A percentile compares a stretch with the other conserved stretches of the same genome.
Conservation (phyloP, 2,888 invertebrate genomes). For the Augiades crinisus region DNA sequence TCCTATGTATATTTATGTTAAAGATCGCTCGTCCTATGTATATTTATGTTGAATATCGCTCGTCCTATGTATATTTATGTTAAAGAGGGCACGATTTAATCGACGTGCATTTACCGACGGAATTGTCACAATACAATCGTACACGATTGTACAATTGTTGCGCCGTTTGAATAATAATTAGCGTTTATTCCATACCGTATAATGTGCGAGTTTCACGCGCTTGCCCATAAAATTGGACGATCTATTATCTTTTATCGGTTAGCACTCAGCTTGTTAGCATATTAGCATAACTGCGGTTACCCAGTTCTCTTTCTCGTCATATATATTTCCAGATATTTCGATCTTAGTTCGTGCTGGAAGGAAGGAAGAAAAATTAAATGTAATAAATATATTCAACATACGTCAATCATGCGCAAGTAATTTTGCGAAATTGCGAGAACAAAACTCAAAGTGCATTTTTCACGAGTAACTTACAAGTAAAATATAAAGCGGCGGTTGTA, state of each 20-base stretch:
- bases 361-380: too few species aligned
- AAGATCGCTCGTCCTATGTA: not conserved
- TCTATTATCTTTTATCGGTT: constrained; percentile 12
- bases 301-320: too few species aligned
- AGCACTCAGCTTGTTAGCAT: too few species aligned
- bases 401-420: too few species aligned
- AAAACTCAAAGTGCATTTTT: too few species aligned
- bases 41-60: constrained; percentile 16
- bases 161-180: constrained; percentile 9
- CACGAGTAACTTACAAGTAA: too few species aligned
- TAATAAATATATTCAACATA: too few species aligned
- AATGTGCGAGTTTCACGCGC: constrained; percentile 10
- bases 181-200: not conserved
- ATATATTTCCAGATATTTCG: too few species aligned
- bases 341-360: too few species aligned
- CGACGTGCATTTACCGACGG: constrained; percentile 48
- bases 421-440: too few species aligned
- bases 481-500: too few species aligned
- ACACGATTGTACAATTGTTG: constrained; percentile 35
- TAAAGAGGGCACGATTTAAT: constrained; percentile 35
- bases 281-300: too few species aligned
- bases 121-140: constrained; percentile 47
- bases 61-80: constrained; percentile 12
- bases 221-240: constrained; percentile 16
- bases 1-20: not conserved